Evolutionary conservation across 1,140 invertebrate genomes (phyloP), one percentile per base, ranked within the genome.

Genomic region (Patella vulgata): DNA sequence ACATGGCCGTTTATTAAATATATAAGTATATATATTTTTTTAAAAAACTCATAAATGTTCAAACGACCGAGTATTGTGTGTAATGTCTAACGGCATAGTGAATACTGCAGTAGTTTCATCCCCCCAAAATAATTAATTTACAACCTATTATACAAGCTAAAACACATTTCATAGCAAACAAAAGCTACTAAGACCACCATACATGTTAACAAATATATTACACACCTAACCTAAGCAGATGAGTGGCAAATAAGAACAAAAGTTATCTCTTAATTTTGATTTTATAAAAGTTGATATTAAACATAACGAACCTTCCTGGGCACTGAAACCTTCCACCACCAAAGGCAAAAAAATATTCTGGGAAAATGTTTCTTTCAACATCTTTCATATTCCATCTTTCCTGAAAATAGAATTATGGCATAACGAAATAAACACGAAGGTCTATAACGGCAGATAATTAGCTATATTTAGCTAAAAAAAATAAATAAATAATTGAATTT

Each of bases 321-420:
- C 77, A 79, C 58, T 74, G 71, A 57, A 73, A 79, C 40, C 77
- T 54, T 1, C 77, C 77, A 42, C 74, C 74, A n/a, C 77, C 77
- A 74, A 79, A 79, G 3, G 71, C 71, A 27, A 79, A 58, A 66
- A 78, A 79, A 14, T 68, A 70, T 44, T 74, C 68, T 44, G 74
- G 51, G 59, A 76, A 76, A 21, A 66, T 17, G 53, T 76, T 78
- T 51, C 70, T 75, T 19, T 73, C 68, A 23, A 74, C 17, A 46
- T 75, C 73, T 14, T 57, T 52, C 31, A 51, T 48, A 21, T 58
- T 53, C 77, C 77, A 79, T 21, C 77, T 48, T 31, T 76, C 72
- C 77, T 75, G 36, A 2, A 53, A 50, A 40, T 31, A 33, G 57
- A 50, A 28, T 33, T 47, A 31, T 30, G 2, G 40, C 1, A 2